Evolutionary conservation across 2,797 vertebrate genomes (phyloP), one percentile per base, ranked within the genome.

Genomic region (Coregonus ussuriensis): DNA sequence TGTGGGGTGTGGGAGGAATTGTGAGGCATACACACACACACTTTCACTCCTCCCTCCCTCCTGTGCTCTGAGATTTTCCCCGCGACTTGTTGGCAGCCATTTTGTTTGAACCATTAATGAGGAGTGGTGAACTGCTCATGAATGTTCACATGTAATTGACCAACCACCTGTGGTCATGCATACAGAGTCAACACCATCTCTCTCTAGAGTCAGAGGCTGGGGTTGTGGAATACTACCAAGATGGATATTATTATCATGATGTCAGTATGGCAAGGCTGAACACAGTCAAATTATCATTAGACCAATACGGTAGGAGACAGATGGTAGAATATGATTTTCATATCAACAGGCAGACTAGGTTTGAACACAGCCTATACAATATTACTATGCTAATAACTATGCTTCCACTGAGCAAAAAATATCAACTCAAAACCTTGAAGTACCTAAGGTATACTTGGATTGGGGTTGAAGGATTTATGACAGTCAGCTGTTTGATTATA

Each of bases 51-150:
- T 47, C 41, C 41, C 25, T 25, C 25, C 25, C 41, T 41, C 41
- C 7, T 25, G 25, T 25, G 25, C 25, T 15, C 41, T 75, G 52
- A 54, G 53, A 68, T 4, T 63, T 63, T 63, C 21, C 18, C 37
- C 51, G 13, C 63, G n/a, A 74, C 76, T 66, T 41, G 37, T 74
- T 71, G 51, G 29, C 37, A 51, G 29, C 72, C 73, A 74, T 80
- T 77, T 76, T 79, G 82, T 79, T 82, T 80, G 37, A 76, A 74
- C 81, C 71, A 81, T 77, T 76, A 78, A 74, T 77, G 51, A 14
- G 31, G 51, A 69, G 68, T 72, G 81, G 77, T 82, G 74, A 81
- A 65, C 4, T 31, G 62, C 16, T 83, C 74, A 77, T 87, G 81
- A 83, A 80, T 85, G 78, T 84, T 84, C 75, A 35, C 21, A 51